Base-by-base conservation (phyloP, 2,797 vertebrate species). In the Halcyon smyrnensis region DNA sequence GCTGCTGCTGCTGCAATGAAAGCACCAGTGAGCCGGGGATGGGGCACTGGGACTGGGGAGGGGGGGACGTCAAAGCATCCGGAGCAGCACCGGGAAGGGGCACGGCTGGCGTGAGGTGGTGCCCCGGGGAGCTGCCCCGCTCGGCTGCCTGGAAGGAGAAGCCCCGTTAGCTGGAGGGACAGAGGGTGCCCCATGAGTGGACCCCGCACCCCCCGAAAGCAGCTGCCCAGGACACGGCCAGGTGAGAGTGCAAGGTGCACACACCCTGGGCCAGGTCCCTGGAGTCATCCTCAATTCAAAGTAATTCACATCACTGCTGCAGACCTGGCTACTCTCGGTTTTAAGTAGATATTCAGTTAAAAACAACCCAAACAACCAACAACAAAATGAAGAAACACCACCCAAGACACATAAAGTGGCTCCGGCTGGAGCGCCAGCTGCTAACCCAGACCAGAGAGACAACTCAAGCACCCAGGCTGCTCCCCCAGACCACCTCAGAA, bases 1-100 rank as follows among this genome's bases (percentile, higher is more conserved):
- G 99, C 98, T 99, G 99, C 98, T 99, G 99, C 98, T 99, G 99
- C 99, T 99, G 98, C 87, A 98, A 98, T n/a, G 92, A 97, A 88
- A 97, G 32, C 60, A 48, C 84, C 51, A 46, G 89, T 98, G 92
- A 98, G 97, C 11, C 1, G 4, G 39, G 84, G 16, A 67, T 28
- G 48, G 90, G 36, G 48, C 82, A 70, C 32, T 1, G 10, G 79
- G 46, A 13, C 4, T 2, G 1, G 65, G 69, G 30, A 18, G 48
- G 45, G 45, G 18, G 30, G 34, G 34, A 6, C 10, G 7, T 4
- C 2, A 6, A 57, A 80, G 62, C 53, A 67, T 12, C 12, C 4
- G n/a, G 24, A 64, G 95, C 96, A 95, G 98, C 96, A 92, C 51
- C 5, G 6, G 69, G 60, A 17, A 63, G 76, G 51, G 43, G 20